phyloP scores from a whole-genome alignment of 1,140 invertebrate species.

The Micrasema minimum region DNA sequence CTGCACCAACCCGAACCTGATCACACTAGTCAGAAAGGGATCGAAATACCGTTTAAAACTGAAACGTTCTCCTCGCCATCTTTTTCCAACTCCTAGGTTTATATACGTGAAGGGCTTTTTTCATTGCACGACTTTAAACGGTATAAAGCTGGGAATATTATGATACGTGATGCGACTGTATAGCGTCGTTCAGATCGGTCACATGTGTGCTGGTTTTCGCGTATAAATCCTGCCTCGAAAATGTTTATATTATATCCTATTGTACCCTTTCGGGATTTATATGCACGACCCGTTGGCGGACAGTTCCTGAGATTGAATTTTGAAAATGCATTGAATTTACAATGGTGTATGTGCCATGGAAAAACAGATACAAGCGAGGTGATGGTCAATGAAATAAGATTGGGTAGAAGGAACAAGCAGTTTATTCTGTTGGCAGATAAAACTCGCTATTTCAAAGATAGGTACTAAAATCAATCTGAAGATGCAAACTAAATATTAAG shows the following conservation, averaged over 20 bases:
- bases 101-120: slow-evolving; percentile 2
- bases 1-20: slow-evolving; percentile 15
- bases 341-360: slow-evolving; percentile 2
- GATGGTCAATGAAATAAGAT: slow-evolving; percentile 21
- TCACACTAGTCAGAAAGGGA: slow-evolving; percentile 10
- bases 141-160: slow-evolving; percentile 7
- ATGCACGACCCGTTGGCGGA: slow-evolving; percentile 48
- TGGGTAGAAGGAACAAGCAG: too few relatives aligned
- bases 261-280: slow-evolving; percentile 52
- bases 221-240: slow-evolving; percentile 45
- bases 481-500: too few relatives aligned
- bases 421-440: too few relatives aligned
- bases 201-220: slow-evolving; percentile 38
- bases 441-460: too few relatives aligned
- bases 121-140: slow-evolving; percentile 15
- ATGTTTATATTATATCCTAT: slow-evolving; percentile 44
- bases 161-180: slow-evolving; percentile 27
- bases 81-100: neutral
- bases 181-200: slow-evolving; percentile 31
- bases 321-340: slow-evolving; percentile 48
- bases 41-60: slow-evolving; percentile 21
- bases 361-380: neutral
- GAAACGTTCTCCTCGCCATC: neutral
- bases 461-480: too few relatives aligned
- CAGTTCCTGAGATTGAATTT: slow-evolving; percentile 52